Base-by-base conservation (phyloP, 2,888 invertebrate genomes). In the Trichogramma evanescens region DNA sequence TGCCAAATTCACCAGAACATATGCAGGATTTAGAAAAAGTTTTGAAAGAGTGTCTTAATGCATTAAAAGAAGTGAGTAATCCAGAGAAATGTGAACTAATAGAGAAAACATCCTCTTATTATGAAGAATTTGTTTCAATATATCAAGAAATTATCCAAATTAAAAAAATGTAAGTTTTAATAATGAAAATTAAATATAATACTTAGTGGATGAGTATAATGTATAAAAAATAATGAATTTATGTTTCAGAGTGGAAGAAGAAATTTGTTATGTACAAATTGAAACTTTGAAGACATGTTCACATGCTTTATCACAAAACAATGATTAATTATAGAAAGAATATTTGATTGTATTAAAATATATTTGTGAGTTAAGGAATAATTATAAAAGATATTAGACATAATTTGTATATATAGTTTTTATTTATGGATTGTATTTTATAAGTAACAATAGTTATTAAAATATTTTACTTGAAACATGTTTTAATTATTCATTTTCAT, bases 81-180 rank as follows among this genome's bases (percentile, higher is more conserved):
- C 51, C 58, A 51, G 13, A 9, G 9, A 40, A 62, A 49, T 26
- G 51, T 56, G 49, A 64, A 39, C 5, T 26, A 4, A 40, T 61
- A 43, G 60, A 64, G 51, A 45, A 60, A 45, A 7, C 57, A 49
- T 5, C 58, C 44, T 9, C 1, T 6, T n/a, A 61, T 49, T 58
- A 58, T 54, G 51, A 53, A 62, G 58, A 56, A 8, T 61, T 62
- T 52, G 13, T 49, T 52, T 51, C 9, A 56, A 48, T 52, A 10
- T 50, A 42, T 41, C 40, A 58, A 40, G 64, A 64, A 38, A 57
- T 62, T 49, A 41, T 9, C 26, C 54, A 45, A 9, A n/a, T 64
- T 41, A 62, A 64, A 44, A 58, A 62, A 54, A 61, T 62, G 64
- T 64, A 58, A 58, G 54, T 58, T 6, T 8, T 4, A 26, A 43